Base-by-base conservation (phyloP, 2,888 invertebrate species). In the Acanthopleura granulata region DNA sequence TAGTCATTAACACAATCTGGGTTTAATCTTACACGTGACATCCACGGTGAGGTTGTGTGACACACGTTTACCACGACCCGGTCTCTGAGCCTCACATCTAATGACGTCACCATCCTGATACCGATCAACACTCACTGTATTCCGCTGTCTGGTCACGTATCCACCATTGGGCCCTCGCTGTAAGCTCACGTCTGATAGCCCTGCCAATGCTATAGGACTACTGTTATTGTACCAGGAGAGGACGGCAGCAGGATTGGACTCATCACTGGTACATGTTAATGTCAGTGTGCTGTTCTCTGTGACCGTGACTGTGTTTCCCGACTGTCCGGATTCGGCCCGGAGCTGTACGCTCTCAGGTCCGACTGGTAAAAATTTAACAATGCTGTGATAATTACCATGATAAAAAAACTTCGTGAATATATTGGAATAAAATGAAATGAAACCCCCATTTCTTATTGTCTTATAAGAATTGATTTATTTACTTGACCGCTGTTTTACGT, bases 71-170 rank as follows among this genome's bases (percentile, higher is more conserved):
- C 3, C 9, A 9, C 9, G 40, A 6, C 40, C 40, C 40, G 22
- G 57, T 12, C 57, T 57, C 57, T 22, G 57, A 57, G 57, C 57
- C 57, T 57, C 57, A 57, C 57, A 57, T 57, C 57, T 57, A 12
- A 57, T 22, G 22, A 22, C 57, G 22, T 22, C n/a, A n/a, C 57
- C 57, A 57, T 57, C 57, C 57, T n/a, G 18, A 57, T 57, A 57
- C 12, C 57, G 18, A 57, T 57, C 57, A 57, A 22, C n/a, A 1
- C 18, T 57, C 57, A 57, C 18, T n/a, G 57, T 57, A 57, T 57
- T 9, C 57, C 12, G 57, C 12, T 22, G n/a, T n/a, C 6, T n/a
- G 22, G 22, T 22, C 18, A 57, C 3, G 57, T 57, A 57, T 57
- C 57, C 57, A 12, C 12, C 3, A 57, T 57, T 57, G 22, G 18